Percentiles rank a stretch among this genome's conserved stretches.
These are phyloP conservation scores for Venustaconcha ellipsiformis DNA, from an alignment of 1,140 invertebrate genomes.

Conservation along the genomic window DNA sequence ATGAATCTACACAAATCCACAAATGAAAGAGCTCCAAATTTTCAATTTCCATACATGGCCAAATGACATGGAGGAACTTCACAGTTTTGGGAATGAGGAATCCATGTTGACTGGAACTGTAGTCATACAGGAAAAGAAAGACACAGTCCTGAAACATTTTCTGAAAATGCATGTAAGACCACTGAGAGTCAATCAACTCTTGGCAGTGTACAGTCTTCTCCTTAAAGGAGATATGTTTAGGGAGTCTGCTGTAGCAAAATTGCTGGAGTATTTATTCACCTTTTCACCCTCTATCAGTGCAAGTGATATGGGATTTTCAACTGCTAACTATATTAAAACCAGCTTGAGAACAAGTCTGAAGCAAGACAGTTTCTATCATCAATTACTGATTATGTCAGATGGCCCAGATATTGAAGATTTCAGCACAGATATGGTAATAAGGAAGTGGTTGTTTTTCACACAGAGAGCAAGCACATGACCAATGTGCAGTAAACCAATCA, in stretches of 20 bases:
- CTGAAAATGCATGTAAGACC: conserved; percentile 21
- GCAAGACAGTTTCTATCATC: conserved; percentile 6
- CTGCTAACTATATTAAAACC: conserved; percentile 7
- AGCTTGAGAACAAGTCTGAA: conserved; percentile 9
- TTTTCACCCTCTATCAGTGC: conserved; percentile 16
- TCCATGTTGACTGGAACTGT: conserved; percentile 3
- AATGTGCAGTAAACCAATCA: too few species aligned
- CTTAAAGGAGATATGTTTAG: conserved; percentile 5
- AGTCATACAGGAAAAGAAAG: conserved; percentile 18
- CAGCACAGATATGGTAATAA: too few species aligned
- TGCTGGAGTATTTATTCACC: conserved; percentile 12
- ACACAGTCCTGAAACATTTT: conserved; percentile 6
- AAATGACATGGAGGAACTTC: conserved; percentile 2
- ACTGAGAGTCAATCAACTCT: conserved; percentile 12
- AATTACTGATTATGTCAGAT: not conserved
- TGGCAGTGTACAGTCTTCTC: conserved; percentile 15
- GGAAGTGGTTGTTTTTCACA: too few species aligned
- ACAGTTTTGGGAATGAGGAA: conserved; percentile 7
- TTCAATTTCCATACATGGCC: conserved; percentile 20
- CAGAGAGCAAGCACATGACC: too few species aligned
- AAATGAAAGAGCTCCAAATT: not conserved
- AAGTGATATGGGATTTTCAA: conserved; percentile 24
- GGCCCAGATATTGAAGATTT: too few species aligned
- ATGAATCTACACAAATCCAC: not conserved
- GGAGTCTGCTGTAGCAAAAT: conserved; percentile 3